A percentile compares a stretch with the other conserved stretches of the same genome.
Evolutionary conservation across 2,888 invertebrate genomes (phyloP).

Genomic region (Conops quadrifasciatus): DNA sequence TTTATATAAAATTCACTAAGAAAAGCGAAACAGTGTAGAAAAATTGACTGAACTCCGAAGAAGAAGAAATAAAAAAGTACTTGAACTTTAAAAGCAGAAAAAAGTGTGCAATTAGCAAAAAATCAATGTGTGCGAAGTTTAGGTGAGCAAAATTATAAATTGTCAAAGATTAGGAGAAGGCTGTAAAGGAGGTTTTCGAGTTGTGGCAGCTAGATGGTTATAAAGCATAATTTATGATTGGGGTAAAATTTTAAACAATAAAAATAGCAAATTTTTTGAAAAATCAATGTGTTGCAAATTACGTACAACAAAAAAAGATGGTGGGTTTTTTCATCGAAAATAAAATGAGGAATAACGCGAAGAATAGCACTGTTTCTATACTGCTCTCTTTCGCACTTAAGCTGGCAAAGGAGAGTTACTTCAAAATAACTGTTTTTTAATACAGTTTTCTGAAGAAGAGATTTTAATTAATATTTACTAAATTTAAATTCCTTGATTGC

Average conservation of each 20-base stretch:
- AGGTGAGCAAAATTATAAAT: slow-evolving; percentile 17
- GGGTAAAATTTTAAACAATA: not conserved
- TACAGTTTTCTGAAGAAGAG: no score
- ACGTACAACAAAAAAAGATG: no score
- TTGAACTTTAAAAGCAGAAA: not conserved
- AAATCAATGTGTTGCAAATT: slow-evolving; percentile 34
- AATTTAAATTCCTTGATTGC: no score
- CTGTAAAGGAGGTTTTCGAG: not conserved
- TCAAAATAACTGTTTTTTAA: no score
- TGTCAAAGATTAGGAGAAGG: not conserved
- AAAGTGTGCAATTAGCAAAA: slow-evolving; percentile 19
- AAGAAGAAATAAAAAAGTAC: not conserved
- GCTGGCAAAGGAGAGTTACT: no score
- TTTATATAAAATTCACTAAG: not conserved
- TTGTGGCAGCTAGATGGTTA: not conserved
- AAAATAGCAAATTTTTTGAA: slow-evolving; percentile 16
- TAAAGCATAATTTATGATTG: not conserved
- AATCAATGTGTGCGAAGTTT: slow-evolving; percentile 25
- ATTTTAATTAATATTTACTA: no score
- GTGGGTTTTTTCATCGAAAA: no score
- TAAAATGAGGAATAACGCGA: no score
- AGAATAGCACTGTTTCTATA: no score
- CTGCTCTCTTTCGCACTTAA: no score
- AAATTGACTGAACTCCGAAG: not conserved
- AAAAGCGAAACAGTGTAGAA: not conserved